Percentiles rank a stretch among this genome's conserved stretches.
phyloP scores from a whole-genome alignment of 2,888 invertebrate genomes.

The Plutella xylostella region DNA sequence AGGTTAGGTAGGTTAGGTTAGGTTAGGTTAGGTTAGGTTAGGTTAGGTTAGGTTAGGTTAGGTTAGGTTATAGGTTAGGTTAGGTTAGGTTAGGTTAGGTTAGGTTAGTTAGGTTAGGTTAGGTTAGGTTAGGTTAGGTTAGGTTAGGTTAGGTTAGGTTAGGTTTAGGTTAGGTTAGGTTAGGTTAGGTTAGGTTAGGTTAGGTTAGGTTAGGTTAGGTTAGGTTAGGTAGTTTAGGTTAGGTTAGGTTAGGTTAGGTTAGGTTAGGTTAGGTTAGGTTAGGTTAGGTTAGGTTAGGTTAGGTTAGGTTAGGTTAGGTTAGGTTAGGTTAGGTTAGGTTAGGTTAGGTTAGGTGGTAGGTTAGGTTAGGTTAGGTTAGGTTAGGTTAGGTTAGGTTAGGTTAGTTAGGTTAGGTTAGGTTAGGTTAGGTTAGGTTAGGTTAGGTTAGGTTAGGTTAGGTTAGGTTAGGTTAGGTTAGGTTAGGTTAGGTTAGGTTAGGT shows the following conservation, averaged over 20 bases:
- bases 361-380: slow-evolving; percentile 1
- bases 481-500: slow-evolving; percentile 3
- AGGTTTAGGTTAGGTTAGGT: slow-evolving; percentile 11
- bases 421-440: slow-evolving; percentile 4
- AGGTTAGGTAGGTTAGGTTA: no score
- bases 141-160: slow-evolving; percentile 11
- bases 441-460: background rate
- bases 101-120: slow-evolving; percentile 12
- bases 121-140: slow-evolving; percentile 6
- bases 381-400: slow-evolving; percentile 6
- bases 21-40: no score
- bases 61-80: slow-evolving; percentile 11
- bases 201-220: slow-evolving; percentile 15
- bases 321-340: slow-evolving; percentile 9
- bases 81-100: slow-evolving; percentile 14
- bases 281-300: slow-evolving; percentile 10
- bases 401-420: slow-evolving; percentile 2
- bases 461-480: slow-evolving; percentile 2
- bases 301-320: slow-evolving; percentile 10
- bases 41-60: slow-evolving; percentile 19
- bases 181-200: slow-evolving; percentile 13
- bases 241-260: slow-evolving; percentile 8
- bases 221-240: slow-evolving; percentile 15
- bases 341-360: background rate
- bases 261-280: slow-evolving; percentile 15